phyloP scores from a whole-genome alignment of 2,888 invertebrate genomes.

The Stenotaenia linearis region DNA sequence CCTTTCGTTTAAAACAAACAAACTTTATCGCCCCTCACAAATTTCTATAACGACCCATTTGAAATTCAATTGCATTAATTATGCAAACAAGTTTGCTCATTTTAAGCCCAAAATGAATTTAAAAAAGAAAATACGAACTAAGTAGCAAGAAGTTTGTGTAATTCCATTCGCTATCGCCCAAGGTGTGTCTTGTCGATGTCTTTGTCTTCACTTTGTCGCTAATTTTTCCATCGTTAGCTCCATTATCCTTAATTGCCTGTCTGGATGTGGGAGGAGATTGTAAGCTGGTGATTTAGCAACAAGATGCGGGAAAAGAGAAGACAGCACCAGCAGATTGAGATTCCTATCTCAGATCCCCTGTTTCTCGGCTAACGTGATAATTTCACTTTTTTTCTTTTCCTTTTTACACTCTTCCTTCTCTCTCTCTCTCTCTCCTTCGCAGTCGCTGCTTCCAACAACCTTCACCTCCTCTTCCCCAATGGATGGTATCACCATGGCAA shows the following conservation, averaged over 20 bases:
- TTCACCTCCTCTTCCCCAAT: neutral
- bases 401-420: no score
- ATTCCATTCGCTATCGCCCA: neutral
- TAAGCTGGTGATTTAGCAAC: slow-evolving; percentile 4
- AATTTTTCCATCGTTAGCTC: slow-evolving; percentile 4
- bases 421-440: no score
- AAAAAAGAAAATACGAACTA: neutral
- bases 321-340: neutral
- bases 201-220: neutral
- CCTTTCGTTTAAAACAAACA: no score
- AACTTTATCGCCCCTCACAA: no score
- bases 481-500: neutral
- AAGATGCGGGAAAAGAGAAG: neutral
- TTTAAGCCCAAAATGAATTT: no score
- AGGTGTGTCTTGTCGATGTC: neutral
- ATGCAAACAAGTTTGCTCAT: no score
- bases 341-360: neutral
- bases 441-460: neutral
- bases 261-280: neutral
- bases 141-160: neutral
- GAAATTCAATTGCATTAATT: no score
- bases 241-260: slow-evolving; percentile 9
- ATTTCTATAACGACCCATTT: no score
- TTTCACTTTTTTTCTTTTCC: neutral
- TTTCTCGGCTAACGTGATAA: neutral